Percentiles rank a stretch among this genome's conserved stretches.
phyloP scores from a whole-genome alignment of 2,888 invertebrate genomes.

The Phyto melanocephala region DNA sequence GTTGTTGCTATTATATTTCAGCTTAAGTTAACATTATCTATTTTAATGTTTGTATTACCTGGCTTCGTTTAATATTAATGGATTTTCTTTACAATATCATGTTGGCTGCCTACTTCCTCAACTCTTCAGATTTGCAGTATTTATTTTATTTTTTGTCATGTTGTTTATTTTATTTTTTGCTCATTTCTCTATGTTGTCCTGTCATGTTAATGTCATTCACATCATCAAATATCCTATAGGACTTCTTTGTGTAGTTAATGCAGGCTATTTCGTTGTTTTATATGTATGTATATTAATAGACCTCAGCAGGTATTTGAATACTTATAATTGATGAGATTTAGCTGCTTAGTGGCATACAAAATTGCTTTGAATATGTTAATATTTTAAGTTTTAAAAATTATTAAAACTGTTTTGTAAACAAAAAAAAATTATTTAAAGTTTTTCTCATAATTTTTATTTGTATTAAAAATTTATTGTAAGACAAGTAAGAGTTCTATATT shows the following conservation, averaged over 20 bases:
- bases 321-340: no score
- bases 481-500: no score
- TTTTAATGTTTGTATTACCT: constrained; percentile 64
- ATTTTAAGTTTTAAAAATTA: no score
- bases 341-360: no score
- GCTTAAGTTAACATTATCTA: constrained; percentile 62
- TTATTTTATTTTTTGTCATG: constrained; percentile 27
- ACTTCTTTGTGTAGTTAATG: neutral
- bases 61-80: constrained; percentile 65
- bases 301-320: constrained; percentile 42
- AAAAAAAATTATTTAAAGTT: no score
- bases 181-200: constrained; percentile 56
- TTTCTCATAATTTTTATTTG: no score
- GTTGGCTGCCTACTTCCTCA: constrained; percentile 54
- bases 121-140: constrained; percentile 25
- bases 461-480: no score
- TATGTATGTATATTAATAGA: constrained; percentile 57
- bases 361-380: no score
- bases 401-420: no score
- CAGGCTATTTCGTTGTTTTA: constrained; percentile 12
- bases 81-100: constrained; percentile 59
- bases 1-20: constrained; percentile 31
- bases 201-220: constrained; percentile 65
- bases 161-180: constrained; percentile 20
- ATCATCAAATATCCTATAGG: constrained; percentile 63